These are phyloP conservation scores for Listronotus oregonensis DNA, from an alignment of 1,140 invertebrate genomes.

Conservation along the genomic window DNA sequence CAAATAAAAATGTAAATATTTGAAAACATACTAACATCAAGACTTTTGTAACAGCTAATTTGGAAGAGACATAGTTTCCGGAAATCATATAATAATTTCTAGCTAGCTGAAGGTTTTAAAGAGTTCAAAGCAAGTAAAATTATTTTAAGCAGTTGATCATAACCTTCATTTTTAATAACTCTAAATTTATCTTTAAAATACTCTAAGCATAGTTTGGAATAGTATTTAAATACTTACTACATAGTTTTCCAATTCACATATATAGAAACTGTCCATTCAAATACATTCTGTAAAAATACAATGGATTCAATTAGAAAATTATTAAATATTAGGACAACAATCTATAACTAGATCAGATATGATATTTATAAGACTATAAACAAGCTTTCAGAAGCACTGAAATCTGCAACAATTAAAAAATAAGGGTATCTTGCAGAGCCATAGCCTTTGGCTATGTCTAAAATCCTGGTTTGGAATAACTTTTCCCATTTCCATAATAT, in stretches of 20 bases:
- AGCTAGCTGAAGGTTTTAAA: too few species aligned
- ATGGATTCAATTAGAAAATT: neutral
- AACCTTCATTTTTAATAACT: too few species aligned
- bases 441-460: neutral
- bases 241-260: slow-evolving; percentile 46
- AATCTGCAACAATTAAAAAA: slow-evolving; percentile 23
- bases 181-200: too few species aligned
- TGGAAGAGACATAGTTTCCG: too few species aligned
- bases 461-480: neutral
- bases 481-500: slow-evolving; percentile 8
- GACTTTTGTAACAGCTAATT: too few species aligned
- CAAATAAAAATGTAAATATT: too few species aligned
- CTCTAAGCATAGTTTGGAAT: too few species aligned
- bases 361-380: neutral
- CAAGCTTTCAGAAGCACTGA: slow-evolving; percentile 9
- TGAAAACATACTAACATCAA: too few species aligned
- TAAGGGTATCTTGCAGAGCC: slow-evolving; percentile 5
- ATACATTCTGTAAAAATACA: slow-evolving; percentile 43
- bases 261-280: slow-evolving; percentile 29
- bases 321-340: neutral
- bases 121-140: too few species aligned
- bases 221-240: slow-evolving; percentile 49
- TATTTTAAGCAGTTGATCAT: too few species aligned
- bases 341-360: neutral
- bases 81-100: too few species aligned